Conservation (phyloP, 2,888 invertebrate species). For the Dolichopus griseipennis region DNA sequence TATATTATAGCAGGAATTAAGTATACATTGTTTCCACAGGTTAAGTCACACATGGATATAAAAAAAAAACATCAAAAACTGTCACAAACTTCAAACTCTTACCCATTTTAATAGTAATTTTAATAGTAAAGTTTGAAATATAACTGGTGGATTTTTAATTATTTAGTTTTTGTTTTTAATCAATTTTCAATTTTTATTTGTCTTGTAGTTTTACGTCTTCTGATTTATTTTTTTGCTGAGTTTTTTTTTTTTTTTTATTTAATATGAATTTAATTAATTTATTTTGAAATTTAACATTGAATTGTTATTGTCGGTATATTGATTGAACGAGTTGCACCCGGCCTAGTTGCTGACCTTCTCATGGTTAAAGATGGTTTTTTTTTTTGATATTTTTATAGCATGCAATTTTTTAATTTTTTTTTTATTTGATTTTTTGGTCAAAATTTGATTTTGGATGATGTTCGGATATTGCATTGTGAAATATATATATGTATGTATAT, state of each 20-base stretch:
- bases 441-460: no score
- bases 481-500: no score
- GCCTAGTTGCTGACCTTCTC: background rate
- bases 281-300: background rate
- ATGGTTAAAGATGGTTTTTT: background rate
- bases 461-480: no score
- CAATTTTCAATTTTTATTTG: background rate
- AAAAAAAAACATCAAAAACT: background rate
- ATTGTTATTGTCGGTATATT: slow-evolving; percentile 1
- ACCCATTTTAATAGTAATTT: background rate
- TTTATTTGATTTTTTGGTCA: no score
- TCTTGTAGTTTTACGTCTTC: background rate
- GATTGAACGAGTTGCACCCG: background rate
- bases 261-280: background rate
- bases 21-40: no score
- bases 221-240: background rate
- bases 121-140: background rate
- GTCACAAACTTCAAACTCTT: background rate
- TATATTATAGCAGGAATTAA: no score
- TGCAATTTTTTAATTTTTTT: no score
- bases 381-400: no score
- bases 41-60: no score
- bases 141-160: background rate
- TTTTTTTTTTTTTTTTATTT: background rate
- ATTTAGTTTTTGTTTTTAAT: background rate